These are phyloP conservation scores for Mercenaria mercenaria DNA, from an alignment of 1,140 invertebrate species.

Conservation along the genomic window DNA sequence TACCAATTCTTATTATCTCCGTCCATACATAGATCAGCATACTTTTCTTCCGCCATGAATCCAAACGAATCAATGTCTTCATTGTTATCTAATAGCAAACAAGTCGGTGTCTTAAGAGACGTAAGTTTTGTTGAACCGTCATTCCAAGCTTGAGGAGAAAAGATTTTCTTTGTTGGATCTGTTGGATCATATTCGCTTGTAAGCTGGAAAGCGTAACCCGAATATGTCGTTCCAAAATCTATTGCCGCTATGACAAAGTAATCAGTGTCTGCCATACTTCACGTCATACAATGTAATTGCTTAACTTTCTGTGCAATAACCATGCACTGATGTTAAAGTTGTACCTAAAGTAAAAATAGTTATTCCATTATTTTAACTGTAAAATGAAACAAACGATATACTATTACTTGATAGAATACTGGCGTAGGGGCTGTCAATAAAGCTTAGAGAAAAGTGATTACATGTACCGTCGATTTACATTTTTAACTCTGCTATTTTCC, in stretches of 20 bases:
- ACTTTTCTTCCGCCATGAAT: slow-evolving; percentile 37
- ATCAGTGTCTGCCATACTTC: neutral
- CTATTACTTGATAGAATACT: no score
- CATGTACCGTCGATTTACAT: no score
- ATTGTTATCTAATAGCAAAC: slow-evolving; percentile 54
- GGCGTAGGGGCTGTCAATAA: no score
- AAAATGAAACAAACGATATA: no score
- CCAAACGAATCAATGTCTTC: slow-evolving; percentile 54
- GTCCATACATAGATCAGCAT: slow-evolving; percentile 56
- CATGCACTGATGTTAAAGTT: no score
- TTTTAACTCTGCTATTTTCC: no score
- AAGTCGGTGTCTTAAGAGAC: slow-evolving; percentile 58
- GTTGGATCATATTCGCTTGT: slow-evolving; percentile 44
- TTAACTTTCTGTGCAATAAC: no score
- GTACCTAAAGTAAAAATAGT: no score
- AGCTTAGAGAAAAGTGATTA: no score
- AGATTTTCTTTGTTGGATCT: slow-evolving; percentile 51
- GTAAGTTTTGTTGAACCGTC: slow-evolving; percentile 28
- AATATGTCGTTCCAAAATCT: slow-evolving; percentile 62
- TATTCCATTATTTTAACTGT: no score
- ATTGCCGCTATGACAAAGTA: slow-evolving; percentile 39
- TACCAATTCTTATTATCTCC: slow-evolving; percentile 44
- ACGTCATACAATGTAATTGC: no score
- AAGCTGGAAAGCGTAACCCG: slow-evolving; percentile 55
- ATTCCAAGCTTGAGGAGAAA: slow-evolving; percentile 58